A percentile compares a stretch with the other conserved stretches of the same genome.
These are phyloP conservation scores for Nannospalax galili DNA, from an alignment of 2,113 vertebrate genomes.

Conservation along the genomic window DNA sequence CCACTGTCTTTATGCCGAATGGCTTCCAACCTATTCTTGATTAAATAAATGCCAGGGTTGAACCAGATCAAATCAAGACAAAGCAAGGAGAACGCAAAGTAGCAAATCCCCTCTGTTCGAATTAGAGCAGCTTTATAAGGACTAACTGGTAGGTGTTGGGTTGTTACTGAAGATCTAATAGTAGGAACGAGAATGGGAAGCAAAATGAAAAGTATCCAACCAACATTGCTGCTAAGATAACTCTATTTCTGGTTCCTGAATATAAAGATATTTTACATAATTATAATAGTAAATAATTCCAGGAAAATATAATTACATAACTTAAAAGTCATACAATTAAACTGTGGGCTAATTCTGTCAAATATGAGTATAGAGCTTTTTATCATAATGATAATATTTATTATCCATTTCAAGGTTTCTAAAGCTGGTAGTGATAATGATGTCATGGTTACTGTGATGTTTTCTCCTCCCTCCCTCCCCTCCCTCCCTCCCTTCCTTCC, in stretches of 20 bases:
- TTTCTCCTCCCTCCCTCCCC: not conserved
- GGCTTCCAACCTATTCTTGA: not conserved
- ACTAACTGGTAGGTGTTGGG: not conserved
- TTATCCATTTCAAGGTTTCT: not conserved
- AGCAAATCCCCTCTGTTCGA: not conserved
- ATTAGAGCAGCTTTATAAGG: not conserved
- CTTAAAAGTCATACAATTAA: not conserved
- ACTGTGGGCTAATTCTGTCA: not conserved
- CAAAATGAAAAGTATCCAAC: not conserved
- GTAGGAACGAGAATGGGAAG: not conserved
- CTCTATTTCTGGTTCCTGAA: not conserved
- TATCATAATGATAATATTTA: not conserved
- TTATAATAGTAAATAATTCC: not conserved
- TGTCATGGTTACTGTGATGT: too few species aligned
- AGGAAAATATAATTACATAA: not conserved
- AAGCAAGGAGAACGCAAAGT: conserved; percentile 36
- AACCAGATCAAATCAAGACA: not conserved
- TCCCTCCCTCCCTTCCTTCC: not conserved
- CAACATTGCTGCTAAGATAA: not conserved
- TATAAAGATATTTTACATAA: not conserved
- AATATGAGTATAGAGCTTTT: not conserved
- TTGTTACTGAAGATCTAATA: not conserved
- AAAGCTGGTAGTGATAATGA: not conserved
- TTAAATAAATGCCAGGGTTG: not conserved
- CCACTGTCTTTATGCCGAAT: not conserved